These are phyloP conservation scores for Drosophila histrio DNA, from an alignment of 2,888 invertebrate species.

Conservation along the genomic window DNA sequence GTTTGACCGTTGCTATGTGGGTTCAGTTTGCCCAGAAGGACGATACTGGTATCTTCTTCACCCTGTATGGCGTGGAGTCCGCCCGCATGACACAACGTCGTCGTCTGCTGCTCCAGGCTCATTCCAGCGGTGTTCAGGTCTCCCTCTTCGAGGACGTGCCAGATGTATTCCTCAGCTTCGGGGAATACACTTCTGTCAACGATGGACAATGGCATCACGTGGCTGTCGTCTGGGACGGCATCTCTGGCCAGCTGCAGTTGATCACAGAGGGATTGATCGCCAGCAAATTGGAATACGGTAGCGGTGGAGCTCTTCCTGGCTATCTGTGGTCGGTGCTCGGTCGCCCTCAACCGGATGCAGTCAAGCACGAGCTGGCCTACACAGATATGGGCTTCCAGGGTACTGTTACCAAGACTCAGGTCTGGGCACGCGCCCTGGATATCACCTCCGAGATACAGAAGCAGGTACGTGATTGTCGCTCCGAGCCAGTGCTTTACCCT, in stretches of 20 bases:
- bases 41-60: conserved; percentile 96
- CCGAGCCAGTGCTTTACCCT: conserved; percentile 94
- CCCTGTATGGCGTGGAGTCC: conserved; percentile 94
- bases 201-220: conserved; percentile 99
- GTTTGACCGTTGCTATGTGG: conserved; percentile 97
- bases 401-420: conserved; percentile 95
- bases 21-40: conserved; percentile 96
- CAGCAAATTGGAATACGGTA: conserved; percentile 95
- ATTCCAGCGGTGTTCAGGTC: conserved; percentile 96
- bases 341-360: conserved; percentile 92
- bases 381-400: conserved; percentile 98
- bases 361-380: conserved; percentile 86
- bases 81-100: conserved; percentile 91
- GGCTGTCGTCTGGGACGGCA: conserved; percentile 97
- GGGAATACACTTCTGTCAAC: conserved; percentile 96
- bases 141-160: conserved; percentile 94
- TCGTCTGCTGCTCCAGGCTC: conserved; percentile 94
- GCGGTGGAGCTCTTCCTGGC: conserved; percentile 91
- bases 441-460: conserved; percentile 96
- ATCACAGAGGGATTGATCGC: conserved; percentile 98
- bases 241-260: conserved; percentile 93
- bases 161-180: conserved; percentile 95
- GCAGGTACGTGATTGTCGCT: conserved; percentile 96
- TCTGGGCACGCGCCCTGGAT: conserved; percentile 96
- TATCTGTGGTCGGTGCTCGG: conserved; percentile 97